phyloP scores from a whole-genome alignment of 2,888 invertebrate species.

The Cheilosia vernalis region DNA sequence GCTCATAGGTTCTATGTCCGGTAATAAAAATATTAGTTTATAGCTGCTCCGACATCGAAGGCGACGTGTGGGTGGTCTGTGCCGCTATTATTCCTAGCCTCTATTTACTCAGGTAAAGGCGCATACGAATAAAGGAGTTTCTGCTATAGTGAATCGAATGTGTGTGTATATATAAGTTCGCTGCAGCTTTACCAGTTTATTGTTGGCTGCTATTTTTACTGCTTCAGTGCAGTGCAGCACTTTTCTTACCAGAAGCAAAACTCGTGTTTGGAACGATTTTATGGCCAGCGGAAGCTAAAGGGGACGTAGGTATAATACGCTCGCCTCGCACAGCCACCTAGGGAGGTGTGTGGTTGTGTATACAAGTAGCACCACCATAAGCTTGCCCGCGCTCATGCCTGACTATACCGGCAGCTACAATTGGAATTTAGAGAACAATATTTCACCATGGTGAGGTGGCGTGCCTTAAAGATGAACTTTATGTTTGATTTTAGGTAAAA shows the following conservation, averaged over 20 bases:
- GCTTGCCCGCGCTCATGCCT: not conserved
- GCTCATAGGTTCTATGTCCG: slow-evolving; percentile 30
- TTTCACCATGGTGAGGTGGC: slow-evolving; percentile 38
- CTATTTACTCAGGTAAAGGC: slow-evolving; percentile 32
- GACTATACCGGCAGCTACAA: slow-evolving; percentile 14
- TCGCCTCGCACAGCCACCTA: slow-evolving; percentile 14
- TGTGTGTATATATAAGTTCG: not conserved
- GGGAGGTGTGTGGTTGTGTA: not conserved
- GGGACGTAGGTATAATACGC: slow-evolving; percentile 9
- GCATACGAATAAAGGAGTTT: slow-evolving; percentile 16
- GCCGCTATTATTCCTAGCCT: slow-evolving; percentile 25
- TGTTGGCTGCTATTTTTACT: slow-evolving; percentile 27
- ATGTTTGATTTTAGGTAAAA: slow-evolving; percentile 17
- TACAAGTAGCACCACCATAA: not conserved
- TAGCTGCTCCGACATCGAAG: slow-evolving; percentile 36
- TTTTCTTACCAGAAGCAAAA: slow-evolving; percentile 36
- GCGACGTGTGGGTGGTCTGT: slow-evolving; percentile 37
- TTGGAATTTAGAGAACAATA: slow-evolving; percentile 58
- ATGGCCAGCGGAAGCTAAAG: slow-evolving; percentile 38
- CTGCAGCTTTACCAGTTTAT: slow-evolving; percentile 61
- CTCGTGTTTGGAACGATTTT: slow-evolving; percentile 33
- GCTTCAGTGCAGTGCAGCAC: slow-evolving; percentile 36
- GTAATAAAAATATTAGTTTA: slow-evolving; percentile 68
- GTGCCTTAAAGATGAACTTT: slow-evolving; percentile 53
- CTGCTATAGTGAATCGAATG: slow-evolving; percentile 2